Percentiles rank a stretch among this genome's conserved stretches.
Evolutionary conservation across 2,797 vertebrate genomes (phyloP).

Genomic region (Caiman crocodilus): DNA sequence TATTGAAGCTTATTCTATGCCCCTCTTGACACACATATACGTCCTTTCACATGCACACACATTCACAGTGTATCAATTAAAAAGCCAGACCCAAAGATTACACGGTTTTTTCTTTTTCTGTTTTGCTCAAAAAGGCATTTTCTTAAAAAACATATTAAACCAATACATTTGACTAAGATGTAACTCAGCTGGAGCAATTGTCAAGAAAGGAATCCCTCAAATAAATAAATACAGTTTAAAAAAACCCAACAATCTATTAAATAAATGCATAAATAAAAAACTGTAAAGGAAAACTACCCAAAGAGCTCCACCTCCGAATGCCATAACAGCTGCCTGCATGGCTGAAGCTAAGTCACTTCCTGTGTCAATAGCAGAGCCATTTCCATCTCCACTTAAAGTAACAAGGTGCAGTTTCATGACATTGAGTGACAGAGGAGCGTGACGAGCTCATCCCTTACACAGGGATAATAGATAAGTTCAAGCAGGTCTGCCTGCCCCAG

Average conservation of each 20-base stretch:
- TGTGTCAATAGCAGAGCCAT: fast-evolving
- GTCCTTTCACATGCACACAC: not conserved
- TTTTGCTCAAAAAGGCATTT: constrained; percentile 65
- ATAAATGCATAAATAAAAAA: constrained; percentile 72
- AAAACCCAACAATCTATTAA: constrained; percentile 47
- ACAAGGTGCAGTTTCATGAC: not conserved
- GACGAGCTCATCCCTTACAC: too few species aligned
- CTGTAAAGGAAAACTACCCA: not conserved
- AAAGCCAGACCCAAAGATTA: constrained; percentile 33
- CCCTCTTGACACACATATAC: not conserved
- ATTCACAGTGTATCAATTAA: not conserved
- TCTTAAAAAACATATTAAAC: constrained; percentile 80
- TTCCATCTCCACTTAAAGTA: not conserved
- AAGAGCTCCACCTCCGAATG: fast-evolving
- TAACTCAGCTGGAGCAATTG: constrained; percentile 70
- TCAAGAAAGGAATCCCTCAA: constrained; percentile 75
- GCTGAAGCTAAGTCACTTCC: constrained; percentile 12
- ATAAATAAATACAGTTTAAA: constrained; percentile 77
- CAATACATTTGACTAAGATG: constrained; percentile 79
- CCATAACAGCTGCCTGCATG: fast-evolving
- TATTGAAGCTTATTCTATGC: fast-evolving
- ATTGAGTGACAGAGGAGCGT: not conserved
- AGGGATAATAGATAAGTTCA: not conserved
- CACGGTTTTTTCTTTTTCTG: not conserved
- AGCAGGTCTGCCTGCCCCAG: fast-evolving